A percentile compares a stretch with the other conserved stretches of the same genome.
phyloP scores from a whole-genome alignment of 1,140 invertebrate species.

The Tetranychus urticae region DNA sequence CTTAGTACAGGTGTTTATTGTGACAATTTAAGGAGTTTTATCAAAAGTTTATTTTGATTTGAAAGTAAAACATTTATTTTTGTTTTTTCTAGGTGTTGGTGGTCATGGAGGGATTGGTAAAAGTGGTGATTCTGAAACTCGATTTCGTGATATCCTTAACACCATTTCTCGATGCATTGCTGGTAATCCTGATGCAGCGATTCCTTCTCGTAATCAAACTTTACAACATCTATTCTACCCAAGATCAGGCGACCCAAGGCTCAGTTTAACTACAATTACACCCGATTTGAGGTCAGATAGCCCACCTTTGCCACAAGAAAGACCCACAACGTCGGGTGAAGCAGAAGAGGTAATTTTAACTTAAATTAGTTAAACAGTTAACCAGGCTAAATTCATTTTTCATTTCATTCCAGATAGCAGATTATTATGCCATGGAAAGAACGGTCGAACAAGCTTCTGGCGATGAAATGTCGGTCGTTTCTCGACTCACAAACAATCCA shows the following conservation, averaged over 20 bases:
- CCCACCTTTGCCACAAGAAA: not conserved
- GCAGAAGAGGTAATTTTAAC: not conserved
- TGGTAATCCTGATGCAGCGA: constrained; percentile 3
- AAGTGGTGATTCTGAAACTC: constrained; percentile 21
- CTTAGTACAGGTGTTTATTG: no score
- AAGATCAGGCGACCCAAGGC: not conserved
- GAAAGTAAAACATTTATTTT: not conserved
- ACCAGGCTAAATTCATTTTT: not conserved
- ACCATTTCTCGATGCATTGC: constrained; percentile 12
- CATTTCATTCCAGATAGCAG: no score
- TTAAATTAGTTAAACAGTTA: not conserved
- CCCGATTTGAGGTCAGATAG: not conserved
- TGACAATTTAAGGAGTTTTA: not conserved
- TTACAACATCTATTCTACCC: not conserved
- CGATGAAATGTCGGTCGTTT: not conserved
- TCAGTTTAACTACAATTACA: not conserved
- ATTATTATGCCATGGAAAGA: not conserved
- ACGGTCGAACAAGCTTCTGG: not conserved
- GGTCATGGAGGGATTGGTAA: constrained; percentile 25
- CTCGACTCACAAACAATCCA: not conserved
- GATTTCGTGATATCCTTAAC: constrained; percentile 22
- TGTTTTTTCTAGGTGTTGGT: constrained; percentile 19
- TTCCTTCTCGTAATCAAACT: constrained; percentile 3
- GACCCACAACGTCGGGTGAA: not conserved
- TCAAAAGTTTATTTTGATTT: not conserved